These are phyloP conservation scores for Micropoecilia bifurca DNA, from an alignment of 2,797 vertebrate species.

Conservation along the genomic window DNA sequence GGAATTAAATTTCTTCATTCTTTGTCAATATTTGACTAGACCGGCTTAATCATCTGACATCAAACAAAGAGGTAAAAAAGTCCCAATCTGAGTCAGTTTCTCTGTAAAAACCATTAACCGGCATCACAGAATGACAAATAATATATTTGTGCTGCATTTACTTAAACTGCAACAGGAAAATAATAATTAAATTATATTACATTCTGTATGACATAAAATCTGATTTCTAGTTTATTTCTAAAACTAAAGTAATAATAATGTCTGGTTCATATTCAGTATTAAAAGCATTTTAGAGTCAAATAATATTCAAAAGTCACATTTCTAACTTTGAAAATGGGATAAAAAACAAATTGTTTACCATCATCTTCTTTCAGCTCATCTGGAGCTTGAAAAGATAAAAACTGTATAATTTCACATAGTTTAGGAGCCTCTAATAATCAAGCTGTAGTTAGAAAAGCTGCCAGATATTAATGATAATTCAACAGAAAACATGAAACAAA, in stretches of 20 bases:
- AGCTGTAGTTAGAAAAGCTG: neutral
- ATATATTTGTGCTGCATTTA: neutral
- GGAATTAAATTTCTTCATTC: neutral
- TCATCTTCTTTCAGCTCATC: neutral
- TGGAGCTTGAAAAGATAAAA: neutral
- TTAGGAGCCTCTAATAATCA: neutral
- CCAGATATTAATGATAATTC: neutral
- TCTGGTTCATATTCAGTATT: neutral
- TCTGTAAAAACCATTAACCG: neutral
- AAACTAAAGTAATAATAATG: neutral
- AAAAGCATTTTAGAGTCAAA: neutral
- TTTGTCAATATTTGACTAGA: neutral
- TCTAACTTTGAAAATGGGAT: neutral
- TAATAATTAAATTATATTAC: too few relatives aligned
- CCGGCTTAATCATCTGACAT: neutral
- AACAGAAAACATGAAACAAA: conserved; percentile 18
- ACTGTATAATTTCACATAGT: neutral
- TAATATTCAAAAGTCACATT: neutral
- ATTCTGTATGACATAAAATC: too few relatives aligned
- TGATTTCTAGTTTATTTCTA: neutral
- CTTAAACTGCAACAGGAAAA: neutral
- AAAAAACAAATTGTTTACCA: neutral
- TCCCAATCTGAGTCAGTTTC: neutral
- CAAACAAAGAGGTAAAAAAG: neutral
- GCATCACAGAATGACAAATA: too few relatives aligned